Conservation (phyloP, 1,140 invertebrate genomes). For the Proales similis region DNA sequence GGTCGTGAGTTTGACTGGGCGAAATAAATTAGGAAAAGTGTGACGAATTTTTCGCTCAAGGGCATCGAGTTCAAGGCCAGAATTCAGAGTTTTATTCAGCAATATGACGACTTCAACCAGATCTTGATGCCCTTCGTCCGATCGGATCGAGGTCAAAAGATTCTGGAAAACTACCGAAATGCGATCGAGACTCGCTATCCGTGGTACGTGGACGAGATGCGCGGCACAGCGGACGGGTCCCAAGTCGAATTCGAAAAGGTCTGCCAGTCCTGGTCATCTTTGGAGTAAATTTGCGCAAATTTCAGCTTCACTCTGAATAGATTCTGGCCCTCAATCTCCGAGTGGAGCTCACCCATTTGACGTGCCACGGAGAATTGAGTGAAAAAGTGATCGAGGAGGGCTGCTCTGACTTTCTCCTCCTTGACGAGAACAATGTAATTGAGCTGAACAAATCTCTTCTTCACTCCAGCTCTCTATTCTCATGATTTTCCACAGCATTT, state of each 20-base stretch:
- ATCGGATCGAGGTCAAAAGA: not conserved
- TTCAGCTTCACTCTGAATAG: too few species aligned
- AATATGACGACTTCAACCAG: slow-evolving; percentile 15
- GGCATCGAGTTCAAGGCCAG: slow-evolving; percentile 9
- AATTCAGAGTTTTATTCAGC: slow-evolving; percentile 6
- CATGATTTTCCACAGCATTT: slow-evolving; percentile 15
- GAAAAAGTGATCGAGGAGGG: not conserved
- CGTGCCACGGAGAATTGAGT: not conserved
- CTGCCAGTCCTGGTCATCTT: too few species aligned
- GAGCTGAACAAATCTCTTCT: not conserved
- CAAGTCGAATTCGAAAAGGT: slow-evolving; percentile 10
- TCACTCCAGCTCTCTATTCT: not conserved
- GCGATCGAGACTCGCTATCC: slow-evolving; percentile 11
- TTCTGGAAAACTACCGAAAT: not conserved
- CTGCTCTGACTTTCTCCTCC: slow-evolving; percentile 14
- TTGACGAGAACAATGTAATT: slow-evolving; percentile 29
- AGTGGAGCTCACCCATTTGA: slow-evolving; percentile 14
- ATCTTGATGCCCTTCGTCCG: slow-evolving; percentile 11
- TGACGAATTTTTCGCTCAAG: not conserved
- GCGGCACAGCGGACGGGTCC: slow-evolving; percentile 21
- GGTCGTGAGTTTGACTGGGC: not conserved
- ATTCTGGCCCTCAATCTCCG: slow-evolving; percentile 25
- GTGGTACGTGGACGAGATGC: slow-evolving; percentile 36
- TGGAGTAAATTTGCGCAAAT: too few species aligned
- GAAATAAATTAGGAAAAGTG: not conserved